These are phyloP conservation scores for Cromileptes altivelis DNA, from an alignment of 2,113 vertebrate genomes.

Conservation along the genomic window DNA sequence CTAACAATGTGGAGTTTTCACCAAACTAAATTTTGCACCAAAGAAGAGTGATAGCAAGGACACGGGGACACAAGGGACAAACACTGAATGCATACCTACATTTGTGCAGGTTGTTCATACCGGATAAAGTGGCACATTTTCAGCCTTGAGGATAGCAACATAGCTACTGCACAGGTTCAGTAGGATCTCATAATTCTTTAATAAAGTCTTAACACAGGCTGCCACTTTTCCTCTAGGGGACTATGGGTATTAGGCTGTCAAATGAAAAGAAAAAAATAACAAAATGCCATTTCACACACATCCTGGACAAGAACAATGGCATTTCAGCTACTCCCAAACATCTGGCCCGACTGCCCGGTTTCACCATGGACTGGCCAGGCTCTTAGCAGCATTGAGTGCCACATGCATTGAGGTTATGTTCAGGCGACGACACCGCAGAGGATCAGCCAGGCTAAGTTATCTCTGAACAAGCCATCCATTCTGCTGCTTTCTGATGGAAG, in stretches of 20 bases:
- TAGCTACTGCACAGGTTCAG: constrained; percentile 56
- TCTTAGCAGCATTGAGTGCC: constrained; percentile 64
- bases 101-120: constrained; percentile 53
- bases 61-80: constrained; percentile 50
- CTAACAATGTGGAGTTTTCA: constrained; percentile 83
- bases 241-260: constrained; percentile 53
- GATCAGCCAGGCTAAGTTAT: constrained; percentile 76
- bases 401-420: constrained; percentile 71
- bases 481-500: constrained; percentile 83
- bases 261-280: constrained; percentile 43
- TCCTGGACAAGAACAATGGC: constrained; percentile 69
- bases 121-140: constrained; percentile 43
- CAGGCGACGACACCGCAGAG: constrained; percentile 72
- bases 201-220: constrained; percentile 70
- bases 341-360: constrained; percentile 73
- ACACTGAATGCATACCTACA: constrained; percentile 54
- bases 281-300: constrained; percentile 68
- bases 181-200: constrained; percentile 74
- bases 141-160: constrained; percentile 23
- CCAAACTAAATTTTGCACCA: constrained; percentile 81
- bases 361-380: constrained; percentile 60
- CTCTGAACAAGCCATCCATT: constrained; percentile 83
- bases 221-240: constrained; percentile 62
- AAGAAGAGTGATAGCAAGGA: constrained; percentile 72
- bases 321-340: constrained; percentile 73